phyloP scores from a whole-genome alignment of 2,888 invertebrate species.

The Salpingus planirostris region DNA sequence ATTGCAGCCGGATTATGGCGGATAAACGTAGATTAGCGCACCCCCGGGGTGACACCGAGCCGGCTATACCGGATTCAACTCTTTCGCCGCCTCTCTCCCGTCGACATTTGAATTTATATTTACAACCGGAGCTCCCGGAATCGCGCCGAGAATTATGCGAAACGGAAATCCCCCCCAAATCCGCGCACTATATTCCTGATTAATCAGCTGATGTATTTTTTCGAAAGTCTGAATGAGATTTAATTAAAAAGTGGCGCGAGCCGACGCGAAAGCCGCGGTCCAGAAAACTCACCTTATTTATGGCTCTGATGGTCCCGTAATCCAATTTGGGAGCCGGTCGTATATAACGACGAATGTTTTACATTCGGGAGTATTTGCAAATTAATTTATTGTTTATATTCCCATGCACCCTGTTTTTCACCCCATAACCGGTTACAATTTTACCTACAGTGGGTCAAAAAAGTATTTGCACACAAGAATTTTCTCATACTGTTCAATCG shows the following conservation, averaged over 20 bases:
- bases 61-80: slow-evolving; percentile 11
- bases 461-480: too few relatives aligned
- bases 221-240: slow-evolving; percentile 8
- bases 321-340: slow-evolving; percentile 19
- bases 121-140: slow-evolving; percentile 4
- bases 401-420: too few relatives aligned
- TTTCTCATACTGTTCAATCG: too few relatives aligned
- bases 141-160: too few relatives aligned
- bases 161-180: too few relatives aligned
- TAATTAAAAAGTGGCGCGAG: slow-evolving; percentile 13
- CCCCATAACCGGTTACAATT: too few relatives aligned
- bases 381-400: slow-evolving; percentile 19
- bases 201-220: background rate
- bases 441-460: too few relatives aligned
- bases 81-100: slow-evolving; percentile 10
- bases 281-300: slow-evolving; percentile 18
- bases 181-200: too few relatives aligned
- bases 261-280: slow-evolving; percentile 8
- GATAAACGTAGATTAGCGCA: slow-evolving; percentile 34
- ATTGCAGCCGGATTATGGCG: slow-evolving; percentile 33
- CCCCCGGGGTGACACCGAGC: slow-evolving; percentile 20
- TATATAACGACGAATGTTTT: slow-evolving; percentile 16
- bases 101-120: slow-evolving; percentile 11
- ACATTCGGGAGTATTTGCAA: slow-evolving; percentile 9
- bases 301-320: slow-evolving; percentile 16